Base-by-base conservation (phyloP, 2,888 invertebrate genomes). In the Carpatolechia fugitivella region DNA sequence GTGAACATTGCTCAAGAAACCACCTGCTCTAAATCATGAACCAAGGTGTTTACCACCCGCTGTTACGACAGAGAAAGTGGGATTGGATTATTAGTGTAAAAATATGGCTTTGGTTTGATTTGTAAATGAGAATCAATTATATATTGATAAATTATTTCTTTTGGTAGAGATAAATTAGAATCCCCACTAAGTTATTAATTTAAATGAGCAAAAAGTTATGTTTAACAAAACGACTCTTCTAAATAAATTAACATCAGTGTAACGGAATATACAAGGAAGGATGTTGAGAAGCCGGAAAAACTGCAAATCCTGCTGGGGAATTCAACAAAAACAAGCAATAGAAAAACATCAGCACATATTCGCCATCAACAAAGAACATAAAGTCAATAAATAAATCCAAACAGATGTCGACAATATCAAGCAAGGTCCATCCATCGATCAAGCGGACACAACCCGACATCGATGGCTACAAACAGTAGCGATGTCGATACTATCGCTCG, bases 401-500 rank as follows among this genome's bases (percentile, higher is more conserved):
- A 49, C 24, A 55, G 24, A 55, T 38, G 55, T 54, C 54, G 52
- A 48, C 50, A 52, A 56, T 56, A 52, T 53, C 48, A 56, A 50
- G 56, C 58, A 56, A 50, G 47, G 40, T 56, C 52, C 57, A 52
- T 57, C 62, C 56, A 63, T 66, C 66, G 58, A 65, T 70, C 68
- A 65, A 58, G 57, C 56, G 58, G 30, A 59, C 61, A 66, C 66
- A 58, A 57, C 55, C 40, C 44, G 62, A 55, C 56, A 57, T 59
- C 61, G 53, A 54, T 60, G 61, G 35, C 5, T 20, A 20, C 76
- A 74, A 75, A 80, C 81, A 72, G 81, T 80, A 81, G 81, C 63
- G 57, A 54, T 52, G 60, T 50, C 69, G 81, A 80, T 80, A 76
- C 63, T 63, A 78, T 80, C 77, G 62, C 60, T 64, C 66, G 24